phyloP scores from a whole-genome alignment of 2,797 vertebrate species.

The Enteromius unitaeniatus region DNA sequence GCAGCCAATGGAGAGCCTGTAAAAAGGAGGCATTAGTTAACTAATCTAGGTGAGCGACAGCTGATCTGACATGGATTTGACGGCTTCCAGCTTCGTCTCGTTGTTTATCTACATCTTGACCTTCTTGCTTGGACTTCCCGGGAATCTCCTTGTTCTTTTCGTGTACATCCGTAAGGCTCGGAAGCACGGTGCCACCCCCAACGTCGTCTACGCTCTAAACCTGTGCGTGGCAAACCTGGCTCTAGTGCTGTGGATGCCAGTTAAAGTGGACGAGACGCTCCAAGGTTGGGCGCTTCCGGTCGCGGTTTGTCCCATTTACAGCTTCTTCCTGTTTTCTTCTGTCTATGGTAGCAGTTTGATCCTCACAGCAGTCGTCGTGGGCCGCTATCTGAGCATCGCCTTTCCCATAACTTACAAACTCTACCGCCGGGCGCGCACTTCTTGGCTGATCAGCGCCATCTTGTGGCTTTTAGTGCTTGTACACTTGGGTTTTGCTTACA shows the following conservation, averaged over 20 bases:
- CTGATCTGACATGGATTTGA: not conserved
- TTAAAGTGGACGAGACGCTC: constrained; percentile 79
- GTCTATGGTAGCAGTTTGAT: constrained; percentile 84
- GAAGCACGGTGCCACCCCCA: constrained; percentile 83
- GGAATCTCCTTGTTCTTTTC: constrained; percentile 82
- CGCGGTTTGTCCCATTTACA: constrained; percentile 78
- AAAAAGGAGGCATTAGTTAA: not conserved
- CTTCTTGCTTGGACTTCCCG: constrained; percentile 83
- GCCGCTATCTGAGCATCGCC: constrained; percentile 87
- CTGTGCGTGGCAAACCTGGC: constrained; percentile 83
- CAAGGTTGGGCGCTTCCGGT: constrained; percentile 79
- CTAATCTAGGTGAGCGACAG: not conserved
- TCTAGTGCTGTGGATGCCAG: constrained; percentile 81
- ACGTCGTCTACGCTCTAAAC: constrained; percentile 87
- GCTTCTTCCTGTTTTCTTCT: constrained; percentile 80
- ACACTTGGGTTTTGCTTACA: constrained; percentile 78
- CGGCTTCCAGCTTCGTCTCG: constrained; percentile 61
- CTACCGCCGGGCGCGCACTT: constrained; percentile 80
- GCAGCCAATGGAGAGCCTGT: not conserved
- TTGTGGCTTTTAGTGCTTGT: constrained; percentile 83
- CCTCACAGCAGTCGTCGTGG: constrained; percentile 81
- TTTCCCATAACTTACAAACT: constrained; percentile 86
- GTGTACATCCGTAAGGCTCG: constrained; percentile 76
- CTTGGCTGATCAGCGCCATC: constrained; percentile 78
- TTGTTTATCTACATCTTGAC: constrained; percentile 79